Percentiles rank a stretch among this genome's conserved stretches.
Evolutionary conservation across 2,113 vertebrate genomes (phyloP).

Genomic region (Kryptolebias marmoratus): DNA sequence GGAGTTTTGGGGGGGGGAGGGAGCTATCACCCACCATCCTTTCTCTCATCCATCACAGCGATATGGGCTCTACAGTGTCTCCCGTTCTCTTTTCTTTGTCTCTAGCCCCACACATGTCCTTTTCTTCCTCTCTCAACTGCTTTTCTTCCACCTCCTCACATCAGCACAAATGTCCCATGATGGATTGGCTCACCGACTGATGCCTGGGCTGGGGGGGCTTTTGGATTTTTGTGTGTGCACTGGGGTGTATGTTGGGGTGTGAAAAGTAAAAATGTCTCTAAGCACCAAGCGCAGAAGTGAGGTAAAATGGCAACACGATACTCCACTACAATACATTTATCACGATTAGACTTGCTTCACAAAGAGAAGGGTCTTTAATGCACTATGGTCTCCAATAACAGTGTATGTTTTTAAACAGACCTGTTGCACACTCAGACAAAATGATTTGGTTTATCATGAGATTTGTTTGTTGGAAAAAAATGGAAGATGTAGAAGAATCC

Average conservation of each 20-base stretch:
- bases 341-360: not conserved
- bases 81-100: slow-evolving; percentile 20
- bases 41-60: slow-evolving; percentile 65
- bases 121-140: slow-evolving; percentile 21
- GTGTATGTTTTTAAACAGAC: slow-evolving; percentile 4
- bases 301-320: slow-evolving; percentile 32
- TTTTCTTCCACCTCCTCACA: slow-evolving; percentile 39
- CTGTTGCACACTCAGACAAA: slow-evolving; percentile 2
- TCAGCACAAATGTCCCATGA: slow-evolving; percentile 59
- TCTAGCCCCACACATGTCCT: slow-evolving; percentile 15
- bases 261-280: slow-evolving; percentile 7
- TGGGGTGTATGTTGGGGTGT: slow-evolving; percentile 24
- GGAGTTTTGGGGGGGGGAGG: not conserved
- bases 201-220: slow-evolving; percentile 19
- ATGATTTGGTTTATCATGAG: slow-evolving; percentile 3
- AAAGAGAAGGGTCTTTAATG: slow-evolving; percentile 19
- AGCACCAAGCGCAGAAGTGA: slow-evolving; percentile 51
- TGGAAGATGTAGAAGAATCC: slow-evolving; percentile 61
- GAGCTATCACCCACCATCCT: slow-evolving; percentile 44
- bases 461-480: slow-evolving; percentile 36
- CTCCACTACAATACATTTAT: slow-evolving; percentile 28
- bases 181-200: slow-evolving; percentile 68
- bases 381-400: slow-evolving; percentile 29
- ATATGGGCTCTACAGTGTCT: slow-evolving; percentile 31
- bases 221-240: slow-evolving; percentile 34